A percentile compares a stretch with the other conserved stretches of the same genome.
phyloP scores from a whole-genome alignment of 2,888 invertebrate species.

The Lithodes maja region DNA sequence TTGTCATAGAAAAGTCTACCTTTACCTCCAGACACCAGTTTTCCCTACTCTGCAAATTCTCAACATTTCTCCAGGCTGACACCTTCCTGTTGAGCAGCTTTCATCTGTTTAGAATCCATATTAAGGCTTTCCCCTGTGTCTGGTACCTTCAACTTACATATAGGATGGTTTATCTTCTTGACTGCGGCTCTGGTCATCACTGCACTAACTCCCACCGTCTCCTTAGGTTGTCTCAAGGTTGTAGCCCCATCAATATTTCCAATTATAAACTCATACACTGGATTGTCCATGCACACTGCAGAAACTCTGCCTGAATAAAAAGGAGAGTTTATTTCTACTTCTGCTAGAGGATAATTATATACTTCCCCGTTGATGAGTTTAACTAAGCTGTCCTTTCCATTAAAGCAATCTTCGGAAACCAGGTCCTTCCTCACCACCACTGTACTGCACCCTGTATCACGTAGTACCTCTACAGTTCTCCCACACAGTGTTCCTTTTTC shows the following conservation, averaged over 20 bases:
- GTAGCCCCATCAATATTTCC: background rate
- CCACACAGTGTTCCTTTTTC: too few relatives aligned
- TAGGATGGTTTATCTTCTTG: background rate
- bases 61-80: background rate
- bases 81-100: background rate
- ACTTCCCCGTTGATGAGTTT: too few relatives aligned
- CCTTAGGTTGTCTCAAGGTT: background rate
- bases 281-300: slow-evolving; percentile 12
- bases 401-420: too few relatives aligned
- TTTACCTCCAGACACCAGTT: background rate
- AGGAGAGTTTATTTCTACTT: background rate
- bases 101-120: background rate
- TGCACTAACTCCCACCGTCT: background rate
- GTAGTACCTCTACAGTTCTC: too few relatives aligned
- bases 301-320: background rate
- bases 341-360: background rate
- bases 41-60: background rate
- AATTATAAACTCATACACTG: background rate
- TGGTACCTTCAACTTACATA: background rate
- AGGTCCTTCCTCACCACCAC: too few relatives aligned
- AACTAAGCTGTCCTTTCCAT: too few relatives aligned
- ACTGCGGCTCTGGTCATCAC: background rate
- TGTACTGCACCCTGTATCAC: too few relatives aligned
- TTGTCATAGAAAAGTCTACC: background rate
- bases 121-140: background rate